Conservation (phyloP, 2,888 invertebrate genomes). For the Aplocera efformata region DNA sequence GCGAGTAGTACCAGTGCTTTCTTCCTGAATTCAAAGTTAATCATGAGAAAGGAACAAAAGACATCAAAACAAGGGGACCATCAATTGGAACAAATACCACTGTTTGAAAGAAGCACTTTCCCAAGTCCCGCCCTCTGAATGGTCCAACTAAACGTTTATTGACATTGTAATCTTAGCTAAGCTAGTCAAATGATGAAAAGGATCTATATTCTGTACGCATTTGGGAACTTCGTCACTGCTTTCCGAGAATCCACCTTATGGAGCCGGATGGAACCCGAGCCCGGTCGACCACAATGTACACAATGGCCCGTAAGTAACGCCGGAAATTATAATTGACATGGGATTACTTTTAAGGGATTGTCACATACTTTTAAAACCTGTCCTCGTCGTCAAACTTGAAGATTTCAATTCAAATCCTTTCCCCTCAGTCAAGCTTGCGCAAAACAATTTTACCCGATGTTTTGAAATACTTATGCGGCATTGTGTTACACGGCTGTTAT, state of each 20-base stretch:
- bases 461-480: constrained; percentile 41
- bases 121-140: constrained; percentile 42
- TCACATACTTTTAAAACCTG: constrained; percentile 51
- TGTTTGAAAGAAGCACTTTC: constrained; percentile 39
- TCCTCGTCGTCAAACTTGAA: constrained; percentile 26
- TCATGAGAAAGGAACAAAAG: constrained; percentile 4
- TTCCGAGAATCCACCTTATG: constrained; percentile 58
- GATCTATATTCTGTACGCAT: constrained; percentile 32
- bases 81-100: constrained; percentile 27
- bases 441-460: constrained; percentile 39
- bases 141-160: constrained; percentile 49
- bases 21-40: constrained; percentile 11
- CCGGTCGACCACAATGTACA: constrained; percentile 47
- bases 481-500: constrained; percentile 41
- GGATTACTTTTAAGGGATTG: constrained; percentile 52
- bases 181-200: constrained; percentile 38
- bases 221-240: constrained; percentile 44
- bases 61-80: constrained; percentile 2
- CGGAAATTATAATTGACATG: constrained; percentile 69
- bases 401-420: constrained; percentile 34
- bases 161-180: constrained; percentile 62
- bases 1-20: constrained; percentile 24
- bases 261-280: constrained; percentile 43
- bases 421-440: constrained; percentile 34
- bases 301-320: constrained; percentile 61